phyloP scores from a whole-genome alignment of 2,888 invertebrate species.

The Prenolepis imparis region DNA sequence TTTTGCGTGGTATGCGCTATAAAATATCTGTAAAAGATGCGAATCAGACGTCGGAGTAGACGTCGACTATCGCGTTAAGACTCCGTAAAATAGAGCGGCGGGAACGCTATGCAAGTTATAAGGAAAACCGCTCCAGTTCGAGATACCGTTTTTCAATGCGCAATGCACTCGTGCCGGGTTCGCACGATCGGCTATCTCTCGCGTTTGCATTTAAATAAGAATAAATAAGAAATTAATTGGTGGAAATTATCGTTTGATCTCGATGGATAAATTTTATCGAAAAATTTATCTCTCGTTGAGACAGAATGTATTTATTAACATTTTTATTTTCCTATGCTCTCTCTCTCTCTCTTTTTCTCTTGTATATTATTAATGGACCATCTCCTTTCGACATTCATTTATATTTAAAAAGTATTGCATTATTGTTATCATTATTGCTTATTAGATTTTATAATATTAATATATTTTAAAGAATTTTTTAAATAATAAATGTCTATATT shows the following conservation, averaged over 20 bases:
- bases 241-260: not conserved
- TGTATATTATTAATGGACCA: not conserved
- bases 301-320: not conserved
- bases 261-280: not conserved
- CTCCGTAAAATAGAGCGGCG: constrained; percentile 40
- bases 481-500: not conserved
- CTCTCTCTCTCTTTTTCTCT: not conserved
- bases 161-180: constrained; percentile 41
- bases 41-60: constrained; percentile 18
- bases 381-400: not conserved
- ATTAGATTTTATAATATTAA: not conserved
- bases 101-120: constrained; percentile 39
- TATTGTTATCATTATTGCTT: not conserved
- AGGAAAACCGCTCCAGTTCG: constrained; percentile 49
- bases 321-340: not conserved
- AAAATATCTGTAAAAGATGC: constrained; percentile 6
- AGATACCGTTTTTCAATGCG: constrained; percentile 60
- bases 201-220: constrained; percentile 5
- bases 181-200: constrained; percentile 54
- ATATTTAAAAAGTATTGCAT: not conserved
- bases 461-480: not conserved
- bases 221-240: constrained; percentile 5
- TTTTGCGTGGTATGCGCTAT: not conserved
- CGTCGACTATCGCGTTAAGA: constrained; percentile 37
- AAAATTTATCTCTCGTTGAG: not conserved